Evolutionary conservation across 2,888 invertebrate genomes (phyloP), one percentile per base, ranked within the genome.

Genomic region (Drosophila hamatofila): DNA sequence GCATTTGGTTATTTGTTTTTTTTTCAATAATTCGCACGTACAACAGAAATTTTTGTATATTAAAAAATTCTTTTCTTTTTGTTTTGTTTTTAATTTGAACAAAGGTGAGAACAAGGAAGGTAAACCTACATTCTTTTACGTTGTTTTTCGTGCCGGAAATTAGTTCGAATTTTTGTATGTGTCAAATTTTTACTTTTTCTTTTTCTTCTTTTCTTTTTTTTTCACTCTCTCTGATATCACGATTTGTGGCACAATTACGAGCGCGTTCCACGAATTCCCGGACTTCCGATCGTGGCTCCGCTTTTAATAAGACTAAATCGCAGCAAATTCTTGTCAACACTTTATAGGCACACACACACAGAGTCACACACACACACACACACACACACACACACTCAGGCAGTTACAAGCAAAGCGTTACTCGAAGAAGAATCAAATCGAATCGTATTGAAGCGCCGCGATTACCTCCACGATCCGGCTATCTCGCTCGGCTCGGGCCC

Each of bases 231-330:
- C 18, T 39, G 39, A 39, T 27, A 39, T 54, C 54, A 39, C 39
- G 35, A 18, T 4, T 64, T 49, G 64, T 8, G 33, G 35, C 7
- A 52, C 25, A 65, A 27, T 35, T 18, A 23, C 18, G 30, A 27
- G 41, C 71, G 62, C 55, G 69, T 79, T 79, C 66, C 69, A 71
- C 65, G 55, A 23, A 61, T 44, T 77, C 42, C 65, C 59, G 62
- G 57, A 70, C 54, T 77, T 39, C 65, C 82, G 79, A 78, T 64
- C 81, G 78, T 61, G 54, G 62, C 74, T 64, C 64, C 75, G 79
- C 48, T 74, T 83, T 74, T 65, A 81, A 61, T 59, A 77, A 83
- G 83, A 86, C 86, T 86, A 86, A 86, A 70, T 69, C 81, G 81
- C 62, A 75, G 75, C 79, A 76, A 83, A 76, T 75, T 86, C 88